Evolutionary conservation across 2,113 vertebrate genomes (phyloP).

Genomic region (Muntiacus muntjak): DNA sequence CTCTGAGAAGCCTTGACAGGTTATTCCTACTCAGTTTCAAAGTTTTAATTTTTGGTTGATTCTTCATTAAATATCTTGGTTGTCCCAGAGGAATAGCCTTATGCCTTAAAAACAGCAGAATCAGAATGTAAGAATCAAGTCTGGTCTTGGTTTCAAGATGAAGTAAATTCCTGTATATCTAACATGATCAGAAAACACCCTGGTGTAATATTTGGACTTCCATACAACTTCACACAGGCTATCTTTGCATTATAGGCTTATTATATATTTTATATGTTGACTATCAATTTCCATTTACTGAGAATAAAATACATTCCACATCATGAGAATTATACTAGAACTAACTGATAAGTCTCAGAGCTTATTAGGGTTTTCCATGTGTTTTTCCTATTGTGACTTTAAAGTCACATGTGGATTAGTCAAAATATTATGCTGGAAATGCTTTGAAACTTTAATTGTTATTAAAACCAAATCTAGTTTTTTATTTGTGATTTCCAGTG

Average conservation of each 20-base stretch:
- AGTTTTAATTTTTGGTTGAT: neutral
- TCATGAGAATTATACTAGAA: neutral
- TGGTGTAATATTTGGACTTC: neutral
- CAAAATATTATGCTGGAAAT: neutral
- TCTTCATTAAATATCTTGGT: neutral
- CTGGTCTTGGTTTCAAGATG: neutral
- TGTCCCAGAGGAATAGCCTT: neutral
- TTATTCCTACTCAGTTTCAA: neutral
- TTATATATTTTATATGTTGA: neutral
- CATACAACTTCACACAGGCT: neutral
- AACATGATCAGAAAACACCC: neutral
- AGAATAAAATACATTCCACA: neutral
- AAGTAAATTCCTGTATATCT: neutral
- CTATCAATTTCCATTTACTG: neutral
- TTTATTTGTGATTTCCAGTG: neutral
- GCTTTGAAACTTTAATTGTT: neutral
- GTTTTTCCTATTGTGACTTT: neutral
- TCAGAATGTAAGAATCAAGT: neutral
- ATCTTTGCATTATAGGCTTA: neutral
- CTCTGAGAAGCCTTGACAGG: neutral
- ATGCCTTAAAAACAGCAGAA: neutral
- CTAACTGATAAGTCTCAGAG: neutral
- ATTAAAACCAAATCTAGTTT: slow-evolving; percentile 4
- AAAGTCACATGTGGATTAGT: neutral
- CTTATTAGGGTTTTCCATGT: neutral